Percentiles rank a stretch among this genome's conserved stretches.
Evolutionary conservation across 2,113 vertebrate species (phyloP).

Genomic region (Podocnemis expansa): DNA sequence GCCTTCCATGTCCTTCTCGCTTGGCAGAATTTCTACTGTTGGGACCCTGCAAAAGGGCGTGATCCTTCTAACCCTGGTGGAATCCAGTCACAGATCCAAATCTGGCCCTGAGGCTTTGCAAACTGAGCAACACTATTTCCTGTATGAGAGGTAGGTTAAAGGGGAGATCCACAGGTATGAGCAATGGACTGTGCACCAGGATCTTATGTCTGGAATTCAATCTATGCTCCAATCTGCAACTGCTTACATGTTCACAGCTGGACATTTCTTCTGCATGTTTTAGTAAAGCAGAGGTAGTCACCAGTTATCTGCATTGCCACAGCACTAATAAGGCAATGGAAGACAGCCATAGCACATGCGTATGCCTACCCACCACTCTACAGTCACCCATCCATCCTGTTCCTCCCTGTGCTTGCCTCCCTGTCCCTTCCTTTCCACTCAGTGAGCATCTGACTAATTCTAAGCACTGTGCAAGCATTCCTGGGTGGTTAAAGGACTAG

Average conservation of each 20-base stretch:
- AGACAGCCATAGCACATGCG: rapidly evolving
- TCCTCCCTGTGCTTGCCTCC: background rate
- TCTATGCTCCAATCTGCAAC: background rate
- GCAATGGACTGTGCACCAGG: background rate
- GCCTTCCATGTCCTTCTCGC: background rate
- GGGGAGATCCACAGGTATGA: background rate
- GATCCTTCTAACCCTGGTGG: background rate
- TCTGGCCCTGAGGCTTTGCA: background rate
- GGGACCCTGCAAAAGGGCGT: background rate
- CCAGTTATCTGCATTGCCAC: background rate
- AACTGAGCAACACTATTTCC: background rate
- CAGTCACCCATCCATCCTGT: background rate
- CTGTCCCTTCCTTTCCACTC: background rate
- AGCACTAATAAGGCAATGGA: background rate
- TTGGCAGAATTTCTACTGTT: background rate
- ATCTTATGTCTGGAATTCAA: background rate
- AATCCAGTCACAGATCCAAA: background rate
- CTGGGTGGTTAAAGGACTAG: background rate
- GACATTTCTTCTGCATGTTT: background rate
- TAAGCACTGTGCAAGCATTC: background rate
- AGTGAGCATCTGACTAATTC: background rate
- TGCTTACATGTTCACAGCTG: background rate
- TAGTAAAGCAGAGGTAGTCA: background rate
- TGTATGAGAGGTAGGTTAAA: background rate
- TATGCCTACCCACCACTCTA: background rate